Evolutionary conservation across 2,113 vertebrate species (phyloP).

Genomic region (Rhabdornis inornatus): DNA sequence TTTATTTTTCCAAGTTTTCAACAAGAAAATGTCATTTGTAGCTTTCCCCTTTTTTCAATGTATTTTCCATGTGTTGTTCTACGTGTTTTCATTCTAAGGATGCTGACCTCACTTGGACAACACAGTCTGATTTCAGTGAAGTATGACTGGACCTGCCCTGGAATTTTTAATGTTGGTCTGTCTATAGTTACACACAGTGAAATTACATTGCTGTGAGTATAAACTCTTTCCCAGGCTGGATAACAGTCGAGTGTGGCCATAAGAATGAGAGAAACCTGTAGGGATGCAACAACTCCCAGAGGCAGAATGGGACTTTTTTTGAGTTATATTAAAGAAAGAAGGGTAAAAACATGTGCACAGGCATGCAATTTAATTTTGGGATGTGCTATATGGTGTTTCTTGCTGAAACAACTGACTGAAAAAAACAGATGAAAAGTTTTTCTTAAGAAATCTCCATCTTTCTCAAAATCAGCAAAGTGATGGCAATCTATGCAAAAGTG

Average conservation of each 20-base stretch:
- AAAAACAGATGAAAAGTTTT: background rate
- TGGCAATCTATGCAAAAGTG: background rate
- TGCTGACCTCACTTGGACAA: background rate
- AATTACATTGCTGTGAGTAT: accelerated
- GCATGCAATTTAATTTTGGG: background rate
- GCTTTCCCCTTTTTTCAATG: background rate
- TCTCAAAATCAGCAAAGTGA: background rate
- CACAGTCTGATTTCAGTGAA: background rate
- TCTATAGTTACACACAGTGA: background rate
- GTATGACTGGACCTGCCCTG: background rate
- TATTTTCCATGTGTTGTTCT: background rate
- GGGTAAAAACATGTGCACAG: background rate
- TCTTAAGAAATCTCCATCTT: background rate
- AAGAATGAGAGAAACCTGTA: background rate
- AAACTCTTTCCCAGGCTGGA: background rate
- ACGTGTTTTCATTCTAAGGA: background rate
- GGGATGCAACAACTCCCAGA: background rate
- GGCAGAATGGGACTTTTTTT: background rate
- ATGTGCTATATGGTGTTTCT: background rate
- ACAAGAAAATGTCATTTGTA: background rate
- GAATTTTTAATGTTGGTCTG: background rate
- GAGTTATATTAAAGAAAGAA: background rate
- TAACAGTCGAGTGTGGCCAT: accelerated
- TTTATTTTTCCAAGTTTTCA: background rate
- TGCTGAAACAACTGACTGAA: background rate